Evolutionary conservation across 2,797 vertebrate species (phyloP), one percentile per base, ranked within the genome.

Genomic region (Pangasius djambal): DNA sequence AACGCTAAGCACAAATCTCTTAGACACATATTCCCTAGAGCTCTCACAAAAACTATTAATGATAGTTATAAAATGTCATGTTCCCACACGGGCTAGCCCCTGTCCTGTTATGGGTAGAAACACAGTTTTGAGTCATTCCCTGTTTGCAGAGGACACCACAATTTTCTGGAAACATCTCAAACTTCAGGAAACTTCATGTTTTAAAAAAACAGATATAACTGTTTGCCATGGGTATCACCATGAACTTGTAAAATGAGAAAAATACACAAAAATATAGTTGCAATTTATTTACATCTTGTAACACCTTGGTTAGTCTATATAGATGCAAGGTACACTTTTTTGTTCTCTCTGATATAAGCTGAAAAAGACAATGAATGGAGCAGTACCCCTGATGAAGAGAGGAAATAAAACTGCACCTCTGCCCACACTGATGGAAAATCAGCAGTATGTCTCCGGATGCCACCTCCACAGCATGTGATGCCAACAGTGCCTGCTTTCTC

Each of bases 11-110:
- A n/a, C 48, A 75, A 86, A 91, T 88, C 90, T 81, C 55, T 37
- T 85, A 91, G 86, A 89, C 92, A 81, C 87, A 92, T 89, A 90
- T 91, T 93, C 90, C 86, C 93, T 92, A 93, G 93, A 92, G 55
- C 88, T 50, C 86, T 93, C 92, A 91, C 92, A 95, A 92, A 77
- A 88, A 91, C 88, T 94, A 95, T 95, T 94, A 95, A 96, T 91
- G 94, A 94, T 92, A 88, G 92, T 90, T 94, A 93, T 95, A 94
- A 96, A 94, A 92, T 16, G 88, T 92, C 91, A 92, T 92, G 91
- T 94, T 94, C 94, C 92, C 91, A 89, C 88, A 92, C 88, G 31
- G 88, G 91, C 91, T 90, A 88, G 63, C 55, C 88, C 88, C 31
- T 69, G 55, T 92, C 88, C 92, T 92, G 88, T 90, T 88, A 88